Conservation (phyloP, 2,113 vertebrate genomes). For the Lagenorhynchus albirostris region DNA sequence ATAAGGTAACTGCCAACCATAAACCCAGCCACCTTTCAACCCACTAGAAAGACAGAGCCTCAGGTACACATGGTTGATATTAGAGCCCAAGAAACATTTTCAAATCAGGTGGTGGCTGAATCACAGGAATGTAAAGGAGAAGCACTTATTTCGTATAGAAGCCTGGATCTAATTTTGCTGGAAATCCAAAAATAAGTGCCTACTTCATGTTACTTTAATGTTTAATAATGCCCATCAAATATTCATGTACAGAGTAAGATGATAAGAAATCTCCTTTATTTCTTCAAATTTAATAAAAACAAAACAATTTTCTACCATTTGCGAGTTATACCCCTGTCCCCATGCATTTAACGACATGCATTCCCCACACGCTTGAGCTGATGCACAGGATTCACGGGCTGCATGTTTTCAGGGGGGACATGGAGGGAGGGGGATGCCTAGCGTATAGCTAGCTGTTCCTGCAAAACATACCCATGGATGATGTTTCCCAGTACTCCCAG, state of each 20-base stretch:
- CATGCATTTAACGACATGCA: conserved; percentile 45
- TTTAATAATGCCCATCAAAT: conserved; percentile 80
- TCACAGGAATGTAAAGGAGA: conserved; percentile 78
- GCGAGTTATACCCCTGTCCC: conserved; percentile 75
- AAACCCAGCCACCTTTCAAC: conserved; percentile 85
- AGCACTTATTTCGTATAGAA: conserved; percentile 82
- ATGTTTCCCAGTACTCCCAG: conserved; percentile 56
- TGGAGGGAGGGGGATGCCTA: neutral
- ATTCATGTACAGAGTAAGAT: conserved; percentile 79
- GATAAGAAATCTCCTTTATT: conserved; percentile 79
- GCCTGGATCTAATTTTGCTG: conserved; percentile 98
- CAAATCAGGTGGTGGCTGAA: conserved; percentile 78
- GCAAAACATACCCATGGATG: neutral
- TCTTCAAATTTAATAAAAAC: conserved; percentile 77
- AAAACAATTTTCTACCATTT: conserved; percentile 77
- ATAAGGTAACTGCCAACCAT: conserved; percentile 80
- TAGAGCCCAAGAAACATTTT: conserved; percentile 86
- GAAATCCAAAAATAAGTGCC: conserved; percentile 96
- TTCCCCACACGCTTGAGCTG: conserved; percentile 31
- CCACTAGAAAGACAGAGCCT: conserved; percentile 75
- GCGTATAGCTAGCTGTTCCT: neutral
- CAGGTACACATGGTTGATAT: conserved; percentile 97
- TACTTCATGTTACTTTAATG: conserved; percentile 94
- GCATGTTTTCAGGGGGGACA: neutral
- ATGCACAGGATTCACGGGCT: conserved; percentile 55